phyloP scores from a whole-genome alignment of 2,113 vertebrate genomes.

The Calidris pugnax region DNA sequence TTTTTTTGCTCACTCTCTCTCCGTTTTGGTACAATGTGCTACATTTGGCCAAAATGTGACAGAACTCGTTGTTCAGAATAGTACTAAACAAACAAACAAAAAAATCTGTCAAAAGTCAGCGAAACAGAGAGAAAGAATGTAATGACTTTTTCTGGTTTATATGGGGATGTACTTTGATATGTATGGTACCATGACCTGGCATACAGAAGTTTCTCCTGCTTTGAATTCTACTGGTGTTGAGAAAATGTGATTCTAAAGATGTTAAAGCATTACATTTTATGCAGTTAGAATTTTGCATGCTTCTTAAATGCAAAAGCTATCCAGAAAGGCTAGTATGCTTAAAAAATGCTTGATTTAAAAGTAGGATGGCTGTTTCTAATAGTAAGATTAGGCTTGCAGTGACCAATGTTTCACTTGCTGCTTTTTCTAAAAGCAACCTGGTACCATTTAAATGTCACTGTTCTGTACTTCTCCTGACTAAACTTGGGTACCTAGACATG shows the following conservation, averaged over 20 bases:
- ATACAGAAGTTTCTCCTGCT: not conserved
- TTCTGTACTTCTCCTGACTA: not conserved
- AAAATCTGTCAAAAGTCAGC: not conserved
- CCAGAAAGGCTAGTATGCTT: not conserved
- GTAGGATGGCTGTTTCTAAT: not conserved
- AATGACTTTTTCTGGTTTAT: not conserved
- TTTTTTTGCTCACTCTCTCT: not conserved
- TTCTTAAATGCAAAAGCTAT: not conserved
- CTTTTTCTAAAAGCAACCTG: not conserved
- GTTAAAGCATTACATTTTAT: not conserved
- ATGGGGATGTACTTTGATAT: not conserved
- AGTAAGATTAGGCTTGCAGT: not conserved
- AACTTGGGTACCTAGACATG: not conserved
- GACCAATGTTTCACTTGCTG: not conserved
- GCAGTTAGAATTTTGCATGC: not conserved
- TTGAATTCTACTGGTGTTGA: not conserved
- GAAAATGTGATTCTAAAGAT: not conserved
- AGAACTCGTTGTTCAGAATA: not conserved
- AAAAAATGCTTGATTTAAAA: not conserved
- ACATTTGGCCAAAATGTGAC: conserved; percentile 1
- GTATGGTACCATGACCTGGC: not conserved
- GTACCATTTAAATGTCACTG: not conserved
- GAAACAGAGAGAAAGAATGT: not conserved
- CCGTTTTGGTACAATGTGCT: not conserved
- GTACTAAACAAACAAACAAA: not conserved